Base-by-base conservation (phyloP, 2,797 vertebrate species). In the Aphelocoma californica region DNA sequence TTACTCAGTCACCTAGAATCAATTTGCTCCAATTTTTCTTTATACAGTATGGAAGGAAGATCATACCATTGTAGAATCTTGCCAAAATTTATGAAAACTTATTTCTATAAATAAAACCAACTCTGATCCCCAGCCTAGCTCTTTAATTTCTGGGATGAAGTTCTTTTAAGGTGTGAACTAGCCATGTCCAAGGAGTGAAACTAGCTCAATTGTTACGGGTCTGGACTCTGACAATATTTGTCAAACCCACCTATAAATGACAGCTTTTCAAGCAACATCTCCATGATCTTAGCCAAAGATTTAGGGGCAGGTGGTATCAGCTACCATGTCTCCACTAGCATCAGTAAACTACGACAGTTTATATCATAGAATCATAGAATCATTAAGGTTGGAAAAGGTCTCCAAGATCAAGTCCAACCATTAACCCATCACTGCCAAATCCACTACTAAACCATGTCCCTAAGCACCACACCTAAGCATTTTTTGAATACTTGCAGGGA, bases 181-280 rank as follows among this genome's bases (percentile, higher is more conserved):
- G 23, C 32, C 5, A 29, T 0, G 9, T 32, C 18, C 61, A 80
- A 64, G 34, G 29, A 81, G 7, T n/a, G 28, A 74, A 82, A 92
- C 18, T 7, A 73, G 9, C 9, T 45, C 40, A 44, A 0, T 11
- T 62, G 10, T 56, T 45, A 51, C 1, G 1, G 38, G 18, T n/a
- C 60, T 64, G 14, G 71, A 66, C 12, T 44, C 57, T 42, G 29
- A 73, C 72, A 42, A 20, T 38, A 32, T 12, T 84, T 82, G 60
- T 56, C 32, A 73, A 85, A 66, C 3, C 5, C 19, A 26, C 5
- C 15, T 32, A 36, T 17, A 82, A 84, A 86, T 12, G 20, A 26
- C 6, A 70, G 20, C 21, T 89, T 92, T 81, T 54, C 53, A 73
- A 91, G 69, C 3, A 40, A 60, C 29, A 58, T 14, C 25, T 58